A percentile compares a stretch with the other conserved stretches of the same genome.
Evolutionary conservation across 2,888 invertebrate genomes (phyloP).

Genomic region (Liopterus haemorrhoidalis): DNA sequence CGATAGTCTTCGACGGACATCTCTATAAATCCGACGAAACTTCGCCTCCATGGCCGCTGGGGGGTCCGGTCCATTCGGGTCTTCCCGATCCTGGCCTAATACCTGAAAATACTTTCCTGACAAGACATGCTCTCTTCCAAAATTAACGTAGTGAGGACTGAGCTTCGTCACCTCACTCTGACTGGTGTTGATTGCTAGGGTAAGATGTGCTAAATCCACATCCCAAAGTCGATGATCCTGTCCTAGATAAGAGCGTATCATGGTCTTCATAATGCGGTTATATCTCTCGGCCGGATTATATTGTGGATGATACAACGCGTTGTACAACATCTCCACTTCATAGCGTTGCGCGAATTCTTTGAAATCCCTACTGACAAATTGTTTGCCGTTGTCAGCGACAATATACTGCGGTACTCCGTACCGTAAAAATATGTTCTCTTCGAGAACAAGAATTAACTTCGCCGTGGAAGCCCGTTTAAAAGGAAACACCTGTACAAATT

Average conservation of each 20-base stretch:
- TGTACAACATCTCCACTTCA: constrained; percentile 22
- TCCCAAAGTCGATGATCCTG: constrained; percentile 30
- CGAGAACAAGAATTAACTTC: not conserved
- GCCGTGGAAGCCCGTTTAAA: constrained; percentile 17
- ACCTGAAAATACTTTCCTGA: too few relatives aligned
- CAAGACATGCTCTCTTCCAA: constrained; percentile 25
- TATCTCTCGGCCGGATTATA: constrained; percentile 34
- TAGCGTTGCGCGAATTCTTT: too few relatives aligned
- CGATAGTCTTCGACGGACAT: too few relatives aligned
- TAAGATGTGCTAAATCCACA: constrained; percentile 27
- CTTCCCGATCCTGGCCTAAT: too few relatives aligned
- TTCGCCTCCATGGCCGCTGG: too few relatives aligned
- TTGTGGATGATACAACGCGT: constrained; percentile 34
- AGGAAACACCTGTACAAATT: constrained; percentile 13
- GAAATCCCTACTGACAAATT: too few relatives aligned
- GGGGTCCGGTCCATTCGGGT: too few relatives aligned
- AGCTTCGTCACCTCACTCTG: constrained; percentile 28
- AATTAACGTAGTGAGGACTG: constrained; percentile 27
- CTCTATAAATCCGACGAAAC: too few relatives aligned
- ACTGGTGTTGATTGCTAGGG: constrained; percentile 30
- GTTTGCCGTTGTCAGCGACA: constrained; percentile 27
- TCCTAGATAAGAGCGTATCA: constrained; percentile 30
- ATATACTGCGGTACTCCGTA: constrained; percentile 26
- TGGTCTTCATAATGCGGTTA: constrained; percentile 33
- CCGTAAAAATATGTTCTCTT: constrained; percentile 13